Conservation (phyloP, 1,140 invertebrate species). For the Drosophila repleta region DNA sequence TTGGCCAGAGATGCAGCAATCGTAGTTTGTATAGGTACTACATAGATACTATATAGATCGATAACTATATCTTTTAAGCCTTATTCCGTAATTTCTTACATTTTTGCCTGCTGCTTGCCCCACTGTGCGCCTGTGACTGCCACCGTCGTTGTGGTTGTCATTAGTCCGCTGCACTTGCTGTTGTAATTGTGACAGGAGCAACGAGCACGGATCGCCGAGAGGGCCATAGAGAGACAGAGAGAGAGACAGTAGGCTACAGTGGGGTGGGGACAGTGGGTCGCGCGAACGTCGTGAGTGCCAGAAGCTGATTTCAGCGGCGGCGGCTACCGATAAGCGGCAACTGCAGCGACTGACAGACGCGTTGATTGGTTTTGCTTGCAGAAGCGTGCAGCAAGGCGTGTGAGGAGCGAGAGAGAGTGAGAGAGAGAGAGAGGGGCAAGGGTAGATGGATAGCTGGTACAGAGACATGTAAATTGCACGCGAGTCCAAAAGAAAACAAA, state of each 20-base stretch:
- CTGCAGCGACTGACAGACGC: conserved; percentile 67
- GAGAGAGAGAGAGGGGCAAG: conserved; percentile 15
- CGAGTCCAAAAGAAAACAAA: conserved; percentile 24
- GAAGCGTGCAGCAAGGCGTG: neutral
- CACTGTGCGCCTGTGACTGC: conserved; percentile 51
- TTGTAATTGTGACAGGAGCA: conserved; percentile 82
- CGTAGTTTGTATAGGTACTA: no score
- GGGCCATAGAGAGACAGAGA: no score
- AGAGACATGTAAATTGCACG: conserved; percentile 82
- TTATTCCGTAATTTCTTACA: no score
- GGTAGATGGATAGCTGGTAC: neutral
- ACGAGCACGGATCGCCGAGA: conserved; percentile 76
- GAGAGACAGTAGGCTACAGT: conserved; percentile 6
- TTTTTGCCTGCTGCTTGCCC: neutral
- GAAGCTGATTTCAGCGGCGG: conserved; percentile 72
- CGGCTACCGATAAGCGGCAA: conserved; percentile 9
- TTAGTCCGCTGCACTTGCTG: conserved; percentile 77
- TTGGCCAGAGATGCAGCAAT: no score
- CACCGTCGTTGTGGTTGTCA: conserved; percentile 69
- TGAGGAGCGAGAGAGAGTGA: neutral
- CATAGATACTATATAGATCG: no score
- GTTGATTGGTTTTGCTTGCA: conserved; percentile 81
- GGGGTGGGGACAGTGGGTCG: neutral
- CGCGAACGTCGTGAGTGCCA: conserved; percentile 75
- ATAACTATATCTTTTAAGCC: neutral